Evolutionary conservation across 2,797 vertebrate species (phyloP), one percentile per base, ranked within the genome.

Genomic region (Tenualosa ilisha): DNA sequence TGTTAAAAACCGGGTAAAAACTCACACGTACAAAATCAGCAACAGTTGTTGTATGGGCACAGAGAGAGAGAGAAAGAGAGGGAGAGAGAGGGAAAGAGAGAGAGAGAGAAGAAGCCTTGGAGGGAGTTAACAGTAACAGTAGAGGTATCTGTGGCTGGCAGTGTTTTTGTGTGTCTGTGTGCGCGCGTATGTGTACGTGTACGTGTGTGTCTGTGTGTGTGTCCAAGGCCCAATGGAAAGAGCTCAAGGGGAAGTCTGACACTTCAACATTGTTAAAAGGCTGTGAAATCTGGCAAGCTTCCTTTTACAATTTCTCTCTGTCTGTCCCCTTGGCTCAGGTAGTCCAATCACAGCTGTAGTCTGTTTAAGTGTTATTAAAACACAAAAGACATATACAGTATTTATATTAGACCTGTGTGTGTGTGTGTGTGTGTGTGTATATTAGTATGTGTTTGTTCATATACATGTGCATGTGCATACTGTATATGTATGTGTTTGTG

Each of bases 1-100:
- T 79, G 72, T 79, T 79, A 79, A 79, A 79, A 79, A 79, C 15
- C 72, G 40, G 72, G 72, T 46, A 79, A 79, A 79, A 79, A 79
- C 37, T 79, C 72, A 79, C 72, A 79, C 72, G 5, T 79, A 79
- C 72, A 46, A 79, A 79, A 79, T 79, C 72, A 79, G 40, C 72
- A 79, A 79, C 72, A 79, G 72, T 79, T 79, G 68, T 72, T 31
- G 72, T 46, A 31, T 37, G 65, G 65, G 24, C 72, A 43, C 15
- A 79, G 31, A 43, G 17, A 72, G 26, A 37, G 26, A 43, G 68
- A 75, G 1, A 20, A 22, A 40, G 13, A 40, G 15, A 75, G 65
- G 26, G 24, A 37, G 65, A 72, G 11, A 31, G 24, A 72, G 11
- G 37, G 65, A 37, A 24, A 13, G 65, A 37, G 26, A 37, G 24